Conservation (phyloP, 2,888 invertebrate species). For the Nomada ruficornis region DNA sequence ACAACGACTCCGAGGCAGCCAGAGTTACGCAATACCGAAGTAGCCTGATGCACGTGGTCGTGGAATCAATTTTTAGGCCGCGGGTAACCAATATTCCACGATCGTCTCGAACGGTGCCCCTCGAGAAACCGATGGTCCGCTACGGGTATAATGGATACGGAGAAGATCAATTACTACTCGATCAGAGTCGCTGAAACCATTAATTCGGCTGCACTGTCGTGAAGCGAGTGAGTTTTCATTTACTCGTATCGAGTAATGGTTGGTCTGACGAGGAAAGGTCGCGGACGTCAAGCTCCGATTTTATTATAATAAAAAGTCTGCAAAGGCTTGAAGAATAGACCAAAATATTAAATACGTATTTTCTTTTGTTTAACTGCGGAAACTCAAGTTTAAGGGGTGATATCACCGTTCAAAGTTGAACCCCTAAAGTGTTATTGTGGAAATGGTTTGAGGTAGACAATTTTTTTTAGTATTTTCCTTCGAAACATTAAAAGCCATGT, state of each 20-base stretch:
- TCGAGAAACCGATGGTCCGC: not conserved
- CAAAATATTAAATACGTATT: too few species aligned
- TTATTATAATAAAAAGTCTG: too few species aligned
- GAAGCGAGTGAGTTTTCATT: conserved; percentile 5
- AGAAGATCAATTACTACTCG: conserved; percentile 21
- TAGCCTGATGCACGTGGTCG: conserved; percentile 15
- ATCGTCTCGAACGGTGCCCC: conserved; percentile 1
- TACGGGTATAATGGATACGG: not conserved
- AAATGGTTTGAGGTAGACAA: too few species aligned
- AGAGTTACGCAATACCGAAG: conserved; percentile 55
- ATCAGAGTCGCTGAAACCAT: conserved; percentile 10
- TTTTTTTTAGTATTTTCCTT: too few species aligned
- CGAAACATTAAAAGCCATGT: too few species aligned
- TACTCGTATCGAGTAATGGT: not conserved
- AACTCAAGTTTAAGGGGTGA: too few species aligned
- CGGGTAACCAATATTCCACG: not conserved
- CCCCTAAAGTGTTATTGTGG: too few species aligned
- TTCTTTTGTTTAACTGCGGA: too few species aligned
- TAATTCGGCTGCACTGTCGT: not conserved
- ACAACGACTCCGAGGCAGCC: conserved; percentile 44
- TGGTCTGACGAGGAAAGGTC: too few species aligned
- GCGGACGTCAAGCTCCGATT: too few species aligned
- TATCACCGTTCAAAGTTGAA: too few species aligned
- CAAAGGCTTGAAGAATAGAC: too few species aligned
- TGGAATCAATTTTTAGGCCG: conserved; percentile 25